Evolutionary conservation across 1,140 invertebrate species (phyloP).

Genomic region (Aphis craccivora): DNA sequence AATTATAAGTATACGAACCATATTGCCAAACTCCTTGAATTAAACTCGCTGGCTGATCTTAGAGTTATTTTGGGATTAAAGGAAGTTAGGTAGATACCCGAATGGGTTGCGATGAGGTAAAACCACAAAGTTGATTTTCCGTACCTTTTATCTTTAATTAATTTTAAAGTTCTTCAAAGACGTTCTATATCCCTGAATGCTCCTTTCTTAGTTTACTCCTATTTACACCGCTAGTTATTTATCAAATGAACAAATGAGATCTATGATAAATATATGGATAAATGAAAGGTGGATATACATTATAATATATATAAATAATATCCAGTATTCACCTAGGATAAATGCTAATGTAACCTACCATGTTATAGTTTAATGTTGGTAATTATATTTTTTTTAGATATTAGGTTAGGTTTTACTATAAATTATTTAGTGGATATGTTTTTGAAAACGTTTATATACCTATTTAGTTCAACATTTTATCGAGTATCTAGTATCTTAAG

Average conservation of each 20-base stretch:
- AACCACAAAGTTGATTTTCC: neutral
- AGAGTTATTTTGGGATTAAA: neutral
- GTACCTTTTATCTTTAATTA: neutral
- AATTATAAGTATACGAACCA: neutral
- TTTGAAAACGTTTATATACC: too few relatives aligned
- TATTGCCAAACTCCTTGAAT: neutral
- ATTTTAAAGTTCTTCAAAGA: neutral
- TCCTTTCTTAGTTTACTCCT: neutral
- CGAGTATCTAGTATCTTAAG: too few relatives aligned
- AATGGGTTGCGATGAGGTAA: neutral
- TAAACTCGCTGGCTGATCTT: neutral
- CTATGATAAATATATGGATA: too few relatives aligned
- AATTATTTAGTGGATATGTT: too few relatives aligned
- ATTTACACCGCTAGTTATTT: neutral
- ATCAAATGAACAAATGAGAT: neutral
- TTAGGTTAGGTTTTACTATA: too few relatives aligned
- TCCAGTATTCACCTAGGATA: too few relatives aligned
- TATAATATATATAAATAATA: too few relatives aligned
- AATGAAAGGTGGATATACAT: too few relatives aligned
- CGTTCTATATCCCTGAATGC: too few relatives aligned
- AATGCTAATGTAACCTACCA: too few relatives aligned
- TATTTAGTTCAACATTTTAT: too few relatives aligned
- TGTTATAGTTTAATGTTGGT: neutral
- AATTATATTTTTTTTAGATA: too few relatives aligned
- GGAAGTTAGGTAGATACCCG: neutral